phyloP scores from a whole-genome alignment of 2,888 invertebrate genomes.

The Eupeodes luniger region DNA sequence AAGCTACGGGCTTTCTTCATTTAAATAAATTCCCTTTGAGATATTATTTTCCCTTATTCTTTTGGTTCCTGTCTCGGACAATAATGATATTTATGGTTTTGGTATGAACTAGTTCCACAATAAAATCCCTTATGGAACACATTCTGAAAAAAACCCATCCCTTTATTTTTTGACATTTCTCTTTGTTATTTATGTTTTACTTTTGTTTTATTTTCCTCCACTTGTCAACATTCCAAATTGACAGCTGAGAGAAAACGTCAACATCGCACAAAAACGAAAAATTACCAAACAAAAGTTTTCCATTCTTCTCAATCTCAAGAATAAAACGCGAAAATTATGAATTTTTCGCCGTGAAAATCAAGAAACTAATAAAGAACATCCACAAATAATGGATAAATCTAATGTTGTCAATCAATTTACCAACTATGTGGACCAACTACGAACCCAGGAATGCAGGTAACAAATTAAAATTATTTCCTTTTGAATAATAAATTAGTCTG shows the following conservation, averaged over 20 bases:
- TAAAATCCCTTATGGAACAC: constrained; percentile 25
- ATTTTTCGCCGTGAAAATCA: constrained; percentile 42
- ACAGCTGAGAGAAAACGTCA: constrained; percentile 68
- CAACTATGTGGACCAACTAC: constrained; percentile 82
- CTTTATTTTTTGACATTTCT: neutral
- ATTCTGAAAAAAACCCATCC: neutral
- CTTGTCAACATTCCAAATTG: constrained; percentile 35
- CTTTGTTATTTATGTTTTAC: neutral
- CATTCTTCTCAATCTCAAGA: neutral
- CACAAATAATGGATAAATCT: constrained; percentile 80
- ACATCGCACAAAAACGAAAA: constrained; percentile 62
- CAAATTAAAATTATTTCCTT: constrained; percentile 36
- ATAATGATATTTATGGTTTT: neutral
- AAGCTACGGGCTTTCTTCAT: neutral
- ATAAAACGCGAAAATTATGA: constrained; percentile 37
- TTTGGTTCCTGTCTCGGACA: neutral
- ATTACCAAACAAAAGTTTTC: constrained; percentile 63
- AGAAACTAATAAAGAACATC: neutral
- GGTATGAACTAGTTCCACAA: neutral
- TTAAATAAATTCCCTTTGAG: neutral
- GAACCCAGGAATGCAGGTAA: constrained; percentile 84
- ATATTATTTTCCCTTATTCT: neutral
- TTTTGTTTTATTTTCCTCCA: neutral
- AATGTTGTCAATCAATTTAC: constrained; percentile 81
- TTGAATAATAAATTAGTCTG: constrained; percentile 31